These are phyloP conservation scores for Crotalus tigris DNA, from an alignment of 2,113 vertebrate genomes.

Conservation along the genomic window DNA sequence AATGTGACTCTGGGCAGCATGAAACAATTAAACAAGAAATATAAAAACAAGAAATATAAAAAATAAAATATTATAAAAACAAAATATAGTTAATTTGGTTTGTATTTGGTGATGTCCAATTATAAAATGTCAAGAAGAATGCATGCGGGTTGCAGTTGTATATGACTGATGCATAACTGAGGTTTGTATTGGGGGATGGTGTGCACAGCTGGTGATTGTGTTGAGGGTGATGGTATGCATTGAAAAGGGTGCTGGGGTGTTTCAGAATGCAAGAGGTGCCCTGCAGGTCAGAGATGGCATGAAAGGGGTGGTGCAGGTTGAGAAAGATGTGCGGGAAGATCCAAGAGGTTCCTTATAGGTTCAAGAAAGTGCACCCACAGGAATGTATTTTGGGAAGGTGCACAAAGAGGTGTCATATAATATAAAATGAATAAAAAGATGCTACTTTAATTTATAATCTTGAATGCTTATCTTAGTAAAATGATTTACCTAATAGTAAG, in stretches of 20 bases:
- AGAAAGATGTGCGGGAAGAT: background rate
- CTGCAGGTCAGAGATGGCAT: background rate
- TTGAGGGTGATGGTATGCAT: no score
- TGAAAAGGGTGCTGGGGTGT: background rate
- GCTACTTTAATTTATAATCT: constrained; percentile 42
- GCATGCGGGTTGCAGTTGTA: background rate
- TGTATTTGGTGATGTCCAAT: background rate
- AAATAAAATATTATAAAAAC: background rate
- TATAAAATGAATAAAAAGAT: constrained; percentile 34
- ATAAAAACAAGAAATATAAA: background rate
- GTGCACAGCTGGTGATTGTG: no score
- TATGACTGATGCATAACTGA: background rate
- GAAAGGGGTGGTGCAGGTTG: background rate
- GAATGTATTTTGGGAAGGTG: background rate
- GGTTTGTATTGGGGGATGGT: background rate
- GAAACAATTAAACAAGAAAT: background rate
- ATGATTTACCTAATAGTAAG: constrained; percentile 2
- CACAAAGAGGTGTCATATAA: constrained; percentile 29
- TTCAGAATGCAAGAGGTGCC: background rate
- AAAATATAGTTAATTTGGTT: background rate
- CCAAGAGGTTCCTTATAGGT: background rate
- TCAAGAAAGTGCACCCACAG: background rate
- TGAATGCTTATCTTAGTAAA: constrained; percentile 36
- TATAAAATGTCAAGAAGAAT: background rate
- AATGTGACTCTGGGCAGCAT: background rate